phyloP scores from a whole-genome alignment of 2,113 vertebrate species.

The Plectropomus leopardus region DNA sequence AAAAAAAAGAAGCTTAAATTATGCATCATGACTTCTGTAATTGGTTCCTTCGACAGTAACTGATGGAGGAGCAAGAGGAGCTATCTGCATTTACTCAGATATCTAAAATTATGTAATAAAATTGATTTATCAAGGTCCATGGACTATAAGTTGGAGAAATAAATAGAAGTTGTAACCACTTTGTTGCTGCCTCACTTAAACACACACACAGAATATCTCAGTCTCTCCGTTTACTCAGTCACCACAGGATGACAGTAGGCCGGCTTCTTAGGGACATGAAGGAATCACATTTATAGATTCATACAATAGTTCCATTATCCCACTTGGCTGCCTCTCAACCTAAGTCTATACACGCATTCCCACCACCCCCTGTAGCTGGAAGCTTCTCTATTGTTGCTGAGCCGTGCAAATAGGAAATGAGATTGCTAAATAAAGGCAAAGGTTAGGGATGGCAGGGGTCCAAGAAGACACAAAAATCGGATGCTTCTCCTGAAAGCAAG shows the following conservation, averaged over 20 bases:
- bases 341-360: neutral
- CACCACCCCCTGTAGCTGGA: constrained; percentile 1
- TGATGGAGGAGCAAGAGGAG: neutral
- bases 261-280: constrained; percentile 29
- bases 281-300: constrained; percentile 48
- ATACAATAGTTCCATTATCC: constrained; percentile 47
- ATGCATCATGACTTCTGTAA: neutral
- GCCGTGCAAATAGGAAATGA: constrained; percentile 23
- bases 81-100: neutral
- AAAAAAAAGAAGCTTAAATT: neutral
- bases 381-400: constrained; percentile 33
- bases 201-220: constrained; percentile 9
- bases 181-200: neutral
- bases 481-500: neutral
- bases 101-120: neutral
- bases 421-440: constrained; percentile 44
- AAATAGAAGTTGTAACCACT: constrained; percentile 8
- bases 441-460: neutral
- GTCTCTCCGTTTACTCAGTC: neutral
- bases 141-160: neutral
- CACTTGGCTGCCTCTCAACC: constrained; percentile 49
- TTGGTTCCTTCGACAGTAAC: neutral
- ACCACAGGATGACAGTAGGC: constrained; percentile 30
- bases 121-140: constrained; percentile 9
- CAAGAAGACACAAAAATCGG: neutral